phyloP scores from a whole-genome alignment of 2,113 vertebrate genomes.

The Colaptes auratus region DNA sequence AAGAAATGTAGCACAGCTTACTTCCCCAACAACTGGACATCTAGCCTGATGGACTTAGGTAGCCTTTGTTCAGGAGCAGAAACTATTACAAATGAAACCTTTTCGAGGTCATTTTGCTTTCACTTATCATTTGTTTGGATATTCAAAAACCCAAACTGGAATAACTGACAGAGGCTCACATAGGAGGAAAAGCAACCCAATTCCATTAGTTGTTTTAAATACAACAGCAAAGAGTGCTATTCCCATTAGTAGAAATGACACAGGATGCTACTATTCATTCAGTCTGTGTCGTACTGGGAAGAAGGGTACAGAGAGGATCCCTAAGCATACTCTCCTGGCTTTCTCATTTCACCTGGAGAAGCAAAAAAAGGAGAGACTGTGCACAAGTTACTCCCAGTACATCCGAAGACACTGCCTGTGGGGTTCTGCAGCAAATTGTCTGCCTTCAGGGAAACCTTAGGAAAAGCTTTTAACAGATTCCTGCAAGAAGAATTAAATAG shows the following conservation, averaged over 20 bases:
- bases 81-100: background rate
- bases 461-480: slow-evolving; percentile 39
- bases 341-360: background rate
- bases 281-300: background rate
- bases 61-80: slow-evolving; percentile 11
- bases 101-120: background rate
- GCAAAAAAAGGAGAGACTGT: background rate
- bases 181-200: background rate
- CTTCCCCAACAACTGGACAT: background rate
- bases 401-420: background rate
- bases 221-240: background rate
- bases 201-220: background rate
- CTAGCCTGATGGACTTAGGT: background rate
- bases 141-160: background rate
- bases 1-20: background rate
- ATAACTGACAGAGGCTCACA: background rate
- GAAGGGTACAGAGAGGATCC: background rate
- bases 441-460: slow-evolving; percentile 20
- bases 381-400: background rate
- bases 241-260: background rate
- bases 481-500: slow-evolving; percentile 20
- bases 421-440: background rate
- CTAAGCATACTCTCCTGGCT: background rate
- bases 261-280: background rate
- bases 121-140: background rate